Percentiles rank a stretch among this genome's conserved stretches.
Conservation (phyloP, 2,888 invertebrate species). For the Tiliacea citrago region DNA sequence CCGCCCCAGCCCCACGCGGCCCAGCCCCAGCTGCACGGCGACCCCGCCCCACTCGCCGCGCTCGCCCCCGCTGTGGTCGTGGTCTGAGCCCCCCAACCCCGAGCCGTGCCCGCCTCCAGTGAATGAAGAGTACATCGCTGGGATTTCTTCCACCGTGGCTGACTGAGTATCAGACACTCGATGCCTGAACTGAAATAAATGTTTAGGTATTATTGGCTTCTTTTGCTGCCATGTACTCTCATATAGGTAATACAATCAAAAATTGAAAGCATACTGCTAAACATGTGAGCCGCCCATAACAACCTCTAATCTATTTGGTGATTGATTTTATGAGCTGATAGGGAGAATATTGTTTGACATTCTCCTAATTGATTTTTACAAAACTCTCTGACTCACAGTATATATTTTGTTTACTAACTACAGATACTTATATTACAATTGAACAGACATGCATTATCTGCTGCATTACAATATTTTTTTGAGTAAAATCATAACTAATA, state of each 20-base stretch:
- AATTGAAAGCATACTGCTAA: no score
- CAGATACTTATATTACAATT: background rate
- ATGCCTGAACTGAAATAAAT: constrained; percentile 91
- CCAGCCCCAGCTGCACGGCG: constrained; percentile 94
- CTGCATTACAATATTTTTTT: background rate
- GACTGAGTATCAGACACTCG: constrained; percentile 94
- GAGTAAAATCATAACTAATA: constrained; percentile 71
- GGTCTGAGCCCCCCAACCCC: constrained; percentile 88
- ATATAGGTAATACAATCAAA: no score
- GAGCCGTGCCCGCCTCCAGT: constrained; percentile 95
- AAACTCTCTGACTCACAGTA: background rate
- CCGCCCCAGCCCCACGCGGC: constrained; percentile 93
- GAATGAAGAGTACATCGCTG: constrained; percentile 97
- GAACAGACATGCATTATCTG: background rate
- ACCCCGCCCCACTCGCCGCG: constrained; percentile 87
- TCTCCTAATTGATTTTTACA: constrained; percentile 1
- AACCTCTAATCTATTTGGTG: background rate
- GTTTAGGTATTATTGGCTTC: background rate
- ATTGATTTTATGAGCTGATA: constrained; percentile 7
- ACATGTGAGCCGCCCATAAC: background rate
- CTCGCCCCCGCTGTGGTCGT: constrained; percentile 90
- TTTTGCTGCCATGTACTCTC: no score
- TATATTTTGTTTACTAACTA: constrained; percentile 19
- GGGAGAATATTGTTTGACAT: background rate
- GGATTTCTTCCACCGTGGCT: constrained; percentile 96